Evolutionary conservation across 2,113 vertebrate species (phyloP).

Genomic region (Propithecus coquereli): DNA sequence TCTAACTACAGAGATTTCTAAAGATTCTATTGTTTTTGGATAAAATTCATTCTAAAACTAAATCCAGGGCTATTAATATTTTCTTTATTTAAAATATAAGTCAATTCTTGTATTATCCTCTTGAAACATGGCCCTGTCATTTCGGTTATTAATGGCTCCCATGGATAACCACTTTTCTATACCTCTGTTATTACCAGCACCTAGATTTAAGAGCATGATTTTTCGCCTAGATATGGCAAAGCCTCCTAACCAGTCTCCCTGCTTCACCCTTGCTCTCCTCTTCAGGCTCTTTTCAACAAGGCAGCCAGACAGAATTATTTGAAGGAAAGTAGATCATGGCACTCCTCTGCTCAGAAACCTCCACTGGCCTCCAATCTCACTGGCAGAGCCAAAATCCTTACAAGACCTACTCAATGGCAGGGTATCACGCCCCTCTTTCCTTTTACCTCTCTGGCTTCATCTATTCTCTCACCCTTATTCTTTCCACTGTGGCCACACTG

Average conservation of each 20-base stretch:
- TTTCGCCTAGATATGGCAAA: not conserved
- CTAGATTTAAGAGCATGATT: not conserved
- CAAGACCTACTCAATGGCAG: not conserved
- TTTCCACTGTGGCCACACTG: not conserved
- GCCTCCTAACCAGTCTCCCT: not conserved
- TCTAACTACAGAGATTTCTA: not conserved
- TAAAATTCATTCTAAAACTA: not conserved
- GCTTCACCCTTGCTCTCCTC: not conserved
- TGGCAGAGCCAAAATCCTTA: not conserved
- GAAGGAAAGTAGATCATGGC: not conserved
- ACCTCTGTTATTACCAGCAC: not conserved
- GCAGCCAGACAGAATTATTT: not conserved
- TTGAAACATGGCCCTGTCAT: not conserved
- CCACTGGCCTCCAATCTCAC: not conserved
- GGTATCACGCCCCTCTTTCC: not conserved
- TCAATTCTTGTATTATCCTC: not conserved
- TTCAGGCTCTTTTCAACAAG: not conserved
- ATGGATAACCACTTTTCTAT: not conserved
- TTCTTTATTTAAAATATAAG: constrained; percentile 39
- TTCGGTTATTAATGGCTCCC: not conserved
- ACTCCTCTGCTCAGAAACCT: not conserved
- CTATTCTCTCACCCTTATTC: not conserved
- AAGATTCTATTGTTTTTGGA: not conserved
- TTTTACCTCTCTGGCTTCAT: not conserved
- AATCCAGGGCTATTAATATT: not conserved